Evolutionary conservation across 2,797 vertebrate genomes (phyloP).

Genomic region (Epinephelus malabaricus): DNA sequence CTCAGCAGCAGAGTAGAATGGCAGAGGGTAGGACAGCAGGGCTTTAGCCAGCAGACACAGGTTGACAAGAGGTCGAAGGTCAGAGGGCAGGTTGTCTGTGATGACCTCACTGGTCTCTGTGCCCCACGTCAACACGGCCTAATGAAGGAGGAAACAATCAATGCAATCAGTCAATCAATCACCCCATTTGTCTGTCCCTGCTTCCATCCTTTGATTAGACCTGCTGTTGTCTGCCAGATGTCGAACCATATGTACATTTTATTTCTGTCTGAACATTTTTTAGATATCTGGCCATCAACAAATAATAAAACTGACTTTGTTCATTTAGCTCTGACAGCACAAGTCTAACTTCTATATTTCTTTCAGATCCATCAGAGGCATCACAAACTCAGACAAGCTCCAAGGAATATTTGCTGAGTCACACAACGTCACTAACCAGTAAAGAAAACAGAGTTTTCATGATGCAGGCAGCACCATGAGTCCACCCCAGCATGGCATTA

Average conservation of each 20-base stretch:
- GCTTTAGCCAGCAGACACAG: constrained; percentile 87
- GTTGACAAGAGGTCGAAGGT: constrained; percentile 86
- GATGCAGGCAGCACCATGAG: constrained; percentile 86
- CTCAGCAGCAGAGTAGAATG: constrained; percentile 88
- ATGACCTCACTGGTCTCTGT: constrained; percentile 86
- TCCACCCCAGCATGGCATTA: constrained; percentile 84
- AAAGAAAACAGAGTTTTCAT: constrained; percentile 88
- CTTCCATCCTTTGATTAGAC: constrained; percentile 9
- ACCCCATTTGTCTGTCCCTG: background rate
- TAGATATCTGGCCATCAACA: background rate
- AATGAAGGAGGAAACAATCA: constrained; percentile 66
- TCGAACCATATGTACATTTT: background rate
- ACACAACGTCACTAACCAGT: constrained; percentile 62
- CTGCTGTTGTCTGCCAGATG: background rate
- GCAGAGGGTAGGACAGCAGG: constrained; percentile 89
- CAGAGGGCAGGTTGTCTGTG: constrained; percentile 88
- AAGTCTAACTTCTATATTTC: too few relatives aligned
- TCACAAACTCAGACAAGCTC: too few relatives aligned
- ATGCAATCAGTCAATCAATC: constrained; percentile 34
- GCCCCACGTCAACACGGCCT: constrained; percentile 87
- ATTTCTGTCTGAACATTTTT: background rate
- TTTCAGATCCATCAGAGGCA: too few relatives aligned
- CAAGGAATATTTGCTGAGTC: background rate
- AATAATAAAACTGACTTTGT: background rate
- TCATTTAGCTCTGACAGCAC: background rate